Percentiles rank a stretch among this genome's conserved stretches.
Conservation (phyloP, 1,140 invertebrate species). For the Pseudomyrmex cubaensis region DNA sequence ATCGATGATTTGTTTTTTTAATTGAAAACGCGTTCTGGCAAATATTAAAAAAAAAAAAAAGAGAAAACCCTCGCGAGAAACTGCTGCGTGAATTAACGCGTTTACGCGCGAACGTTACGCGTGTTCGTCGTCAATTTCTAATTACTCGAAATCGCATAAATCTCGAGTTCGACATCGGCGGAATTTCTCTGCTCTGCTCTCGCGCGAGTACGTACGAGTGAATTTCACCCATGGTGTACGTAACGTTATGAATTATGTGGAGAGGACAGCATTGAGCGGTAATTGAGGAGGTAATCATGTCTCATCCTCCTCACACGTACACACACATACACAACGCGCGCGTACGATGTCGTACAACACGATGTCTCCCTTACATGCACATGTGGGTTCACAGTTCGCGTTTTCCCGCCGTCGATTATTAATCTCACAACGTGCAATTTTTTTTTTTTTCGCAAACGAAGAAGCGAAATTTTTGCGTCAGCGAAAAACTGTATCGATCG, state of each 20-base stretch:
- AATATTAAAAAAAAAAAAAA: no score
- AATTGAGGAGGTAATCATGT: conserved; percentile 81
- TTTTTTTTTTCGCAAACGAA: conserved; percentile 29
- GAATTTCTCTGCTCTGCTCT: conserved; percentile 22
- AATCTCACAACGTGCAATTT: conserved; percentile 54
- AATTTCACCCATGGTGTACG: conserved; percentile 70
- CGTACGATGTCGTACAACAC: conserved; percentile 62
- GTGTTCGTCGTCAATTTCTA: conserved; percentile 11
- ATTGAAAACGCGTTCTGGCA: no score
- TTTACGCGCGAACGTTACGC: conserved; percentile 15
- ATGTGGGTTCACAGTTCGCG: conserved; percentile 71
- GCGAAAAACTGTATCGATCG: conserved; percentile 3
- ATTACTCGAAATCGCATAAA: conserved; percentile 32
- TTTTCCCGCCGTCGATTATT: conserved; percentile 70
- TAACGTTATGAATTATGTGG: conserved; percentile 77
- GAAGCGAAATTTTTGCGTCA: not conserved
- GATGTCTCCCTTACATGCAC: conserved; percentile 66
- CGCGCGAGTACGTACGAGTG: conserved; percentile 48
- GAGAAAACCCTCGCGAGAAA: not conserved
- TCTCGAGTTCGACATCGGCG: conserved; percentile 33
- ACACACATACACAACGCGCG: conserved; percentile 21
- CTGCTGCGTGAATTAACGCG: conserved; percentile 7
- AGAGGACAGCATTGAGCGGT: conserved; percentile 78
- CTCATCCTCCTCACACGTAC: conserved; percentile 77
- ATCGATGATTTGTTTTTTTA: conserved; percentile 19